Percentiles rank a stretch among this genome's conserved stretches.
These are phyloP conservation scores for Chaetogeoica ovagalla DNA, from an alignment of 2,888 invertebrate genomes.

Conservation along the genomic window DNA sequence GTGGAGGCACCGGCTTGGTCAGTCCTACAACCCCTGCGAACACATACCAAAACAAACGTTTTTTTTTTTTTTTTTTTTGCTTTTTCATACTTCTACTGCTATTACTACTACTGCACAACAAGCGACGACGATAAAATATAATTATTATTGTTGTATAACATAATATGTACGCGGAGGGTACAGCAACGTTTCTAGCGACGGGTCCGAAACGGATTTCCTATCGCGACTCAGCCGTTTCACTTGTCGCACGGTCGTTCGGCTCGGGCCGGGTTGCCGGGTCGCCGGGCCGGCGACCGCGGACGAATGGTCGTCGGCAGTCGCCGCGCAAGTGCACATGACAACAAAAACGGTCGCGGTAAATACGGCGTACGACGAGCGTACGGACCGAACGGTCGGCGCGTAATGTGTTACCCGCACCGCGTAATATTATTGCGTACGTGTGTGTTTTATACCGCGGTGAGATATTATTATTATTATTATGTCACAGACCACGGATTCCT, in stretches of 20 bases:
- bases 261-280: background rate
- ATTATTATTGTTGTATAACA: background rate
- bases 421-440: background rate
- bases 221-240: conserved; percentile 62
- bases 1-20: conserved; percentile 66
- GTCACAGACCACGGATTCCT: conserved; percentile 30
- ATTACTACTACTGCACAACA: too few relatives aligned
- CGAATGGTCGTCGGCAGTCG: background rate
- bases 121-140: too few relatives aligned
- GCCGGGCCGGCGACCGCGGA: background rate
- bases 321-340: conserved; percentile 35
- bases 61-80: too few relatives aligned
- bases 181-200: conserved; percentile 25
- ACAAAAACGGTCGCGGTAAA: too few relatives aligned
- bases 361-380: conserved; percentile 13
- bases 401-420: conserved; percentile 23
- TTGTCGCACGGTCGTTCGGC: conserved; percentile 68
- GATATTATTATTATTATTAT: conserved; percentile 7
- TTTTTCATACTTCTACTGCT: too few relatives aligned
- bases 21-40: conserved; percentile 64
- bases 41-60: conserved; percentile 51
- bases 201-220: conserved; percentile 39
- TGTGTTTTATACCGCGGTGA: background rate
- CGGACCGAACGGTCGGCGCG: conserved; percentile 25
- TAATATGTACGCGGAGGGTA: conserved; percentile 23